Evolutionary conservation across 2,113 vertebrate species (phyloP).

Genomic region (Catagonus wagneri): DNA sequence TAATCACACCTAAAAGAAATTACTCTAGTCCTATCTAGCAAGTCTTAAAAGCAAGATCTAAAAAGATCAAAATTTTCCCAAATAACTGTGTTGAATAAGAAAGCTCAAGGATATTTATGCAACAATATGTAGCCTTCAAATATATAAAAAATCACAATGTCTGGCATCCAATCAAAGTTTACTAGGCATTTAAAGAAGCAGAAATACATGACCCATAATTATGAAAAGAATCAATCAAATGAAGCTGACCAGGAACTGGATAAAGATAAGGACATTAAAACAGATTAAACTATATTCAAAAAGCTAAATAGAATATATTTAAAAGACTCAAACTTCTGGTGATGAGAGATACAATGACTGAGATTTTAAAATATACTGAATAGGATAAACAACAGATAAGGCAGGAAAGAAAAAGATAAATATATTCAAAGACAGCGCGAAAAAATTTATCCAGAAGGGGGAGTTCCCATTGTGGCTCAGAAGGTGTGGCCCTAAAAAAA

Average conservation of each 20-base stretch:
- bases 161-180: neutral
- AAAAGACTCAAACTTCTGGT: neutral
- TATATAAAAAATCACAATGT: neutral
- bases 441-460: neutral
- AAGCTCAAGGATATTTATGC: neutral
- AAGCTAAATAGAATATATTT: neutral
- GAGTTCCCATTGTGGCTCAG: too few species aligned
- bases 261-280: neutral
- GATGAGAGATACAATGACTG: neutral
- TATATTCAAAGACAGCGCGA: neutral
- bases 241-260: neutral
- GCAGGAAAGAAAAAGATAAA: neutral
- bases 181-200: neutral
- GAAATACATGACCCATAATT: neutral
- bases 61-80: neutral
- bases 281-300: neutral
- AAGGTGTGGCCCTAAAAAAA: too few species aligned
- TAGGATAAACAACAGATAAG: neutral
- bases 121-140: neutral
- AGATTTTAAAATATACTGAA: neutral
- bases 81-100: neutral
- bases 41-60: neutral
- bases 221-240: neutral
- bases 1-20: neutral
- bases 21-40: neutral